Evolutionary conservation across 2,113 vertebrate genomes (phyloP).

Genomic region (Pelusios castaneus): DNA sequence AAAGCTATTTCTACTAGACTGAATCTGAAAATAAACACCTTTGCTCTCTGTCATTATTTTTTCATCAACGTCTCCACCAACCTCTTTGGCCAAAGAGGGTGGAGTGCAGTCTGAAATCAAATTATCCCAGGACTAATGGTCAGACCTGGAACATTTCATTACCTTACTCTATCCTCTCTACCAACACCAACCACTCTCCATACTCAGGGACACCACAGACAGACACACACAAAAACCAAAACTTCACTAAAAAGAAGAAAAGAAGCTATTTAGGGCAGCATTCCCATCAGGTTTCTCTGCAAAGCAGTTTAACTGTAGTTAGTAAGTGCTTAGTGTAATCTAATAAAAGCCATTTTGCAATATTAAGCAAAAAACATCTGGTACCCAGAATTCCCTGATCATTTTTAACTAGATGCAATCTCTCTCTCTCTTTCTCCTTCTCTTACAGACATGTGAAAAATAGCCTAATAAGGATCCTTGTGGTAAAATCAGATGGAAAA

Average conservation of each 20-base stretch:
- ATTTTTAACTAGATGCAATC: conserved; percentile 87
- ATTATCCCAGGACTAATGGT: accelerated
- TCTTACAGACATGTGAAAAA: conserved; percentile 86
- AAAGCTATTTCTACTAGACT: conserved; percentile 44
- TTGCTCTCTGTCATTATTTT: conserved; percentile 11
- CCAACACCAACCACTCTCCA: not conserved
- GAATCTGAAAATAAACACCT: conserved; percentile 49
- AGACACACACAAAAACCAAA: not conserved
- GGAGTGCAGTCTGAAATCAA: not conserved
- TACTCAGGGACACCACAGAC: not conserved
- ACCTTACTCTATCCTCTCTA: not conserved
- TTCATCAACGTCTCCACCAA: conserved; percentile 38
- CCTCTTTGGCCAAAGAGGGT: conserved; percentile 38
- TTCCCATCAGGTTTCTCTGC: conserved; percentile 82
- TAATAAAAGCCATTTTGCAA: conserved; percentile 90
- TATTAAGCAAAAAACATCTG: conserved; percentile 91
- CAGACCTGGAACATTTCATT: not conserved
- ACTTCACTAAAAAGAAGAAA: conserved; percentile 56
- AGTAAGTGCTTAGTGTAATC: conserved; percentile 87
- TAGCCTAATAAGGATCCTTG: conserved; percentile 86
- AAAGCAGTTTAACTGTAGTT: conserved; percentile 89
- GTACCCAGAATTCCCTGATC: conserved; percentile 89
- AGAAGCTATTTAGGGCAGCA: conserved; percentile 82
- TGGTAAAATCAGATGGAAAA: conserved; percentile 86
- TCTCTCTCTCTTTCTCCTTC: conserved; percentile 80